Evolutionary conservation across 1,140 invertebrate species (phyloP).

Genomic region (Carposina sasakii): DNA sequence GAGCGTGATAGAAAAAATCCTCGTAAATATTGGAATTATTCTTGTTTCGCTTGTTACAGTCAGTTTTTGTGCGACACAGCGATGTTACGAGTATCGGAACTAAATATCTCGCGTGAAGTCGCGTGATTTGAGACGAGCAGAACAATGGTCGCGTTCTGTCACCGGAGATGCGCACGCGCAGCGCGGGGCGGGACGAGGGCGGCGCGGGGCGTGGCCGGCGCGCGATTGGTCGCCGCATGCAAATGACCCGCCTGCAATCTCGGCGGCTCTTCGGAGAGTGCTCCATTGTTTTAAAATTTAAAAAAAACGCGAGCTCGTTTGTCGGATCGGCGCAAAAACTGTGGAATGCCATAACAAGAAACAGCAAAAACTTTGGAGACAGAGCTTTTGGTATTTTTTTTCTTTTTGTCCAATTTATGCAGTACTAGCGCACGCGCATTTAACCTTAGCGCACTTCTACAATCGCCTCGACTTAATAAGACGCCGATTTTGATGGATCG

Average conservation of each 20-base stretch:
- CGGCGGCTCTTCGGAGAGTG: constrained; percentile 29
- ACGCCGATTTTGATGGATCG: too few species aligned
- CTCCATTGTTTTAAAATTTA: constrained; percentile 36
- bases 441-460: too few species aligned
- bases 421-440: too few species aligned
- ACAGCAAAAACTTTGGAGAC: constrained; percentile 43
- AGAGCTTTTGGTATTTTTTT: too few species aligned
- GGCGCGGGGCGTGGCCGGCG: constrained; percentile 41
- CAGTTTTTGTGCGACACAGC: constrained; percentile 4
- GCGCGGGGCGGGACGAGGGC: constrained; percentile 9
- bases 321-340: constrained; percentile 51
- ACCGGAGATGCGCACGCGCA: constrained; percentile 8
- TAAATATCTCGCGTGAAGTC: not conserved
- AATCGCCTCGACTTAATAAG: too few species aligned
- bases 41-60: too few species aligned
- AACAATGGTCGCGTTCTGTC: not conserved
- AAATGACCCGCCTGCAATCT: constrained; percentile 56
- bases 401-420: too few species aligned
- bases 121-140: not conserved
- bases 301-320: constrained; percentile 50
- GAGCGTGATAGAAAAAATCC: too few species aligned
- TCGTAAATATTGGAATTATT: too few species aligned
- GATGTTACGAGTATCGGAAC: not conserved
- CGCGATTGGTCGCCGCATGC: constrained; percentile 56
- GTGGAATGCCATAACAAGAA: constrained; percentile 59